phyloP scores from a whole-genome alignment of 2,113 vertebrate species.

The Dicerorhinus sumatrensis region DNA sequence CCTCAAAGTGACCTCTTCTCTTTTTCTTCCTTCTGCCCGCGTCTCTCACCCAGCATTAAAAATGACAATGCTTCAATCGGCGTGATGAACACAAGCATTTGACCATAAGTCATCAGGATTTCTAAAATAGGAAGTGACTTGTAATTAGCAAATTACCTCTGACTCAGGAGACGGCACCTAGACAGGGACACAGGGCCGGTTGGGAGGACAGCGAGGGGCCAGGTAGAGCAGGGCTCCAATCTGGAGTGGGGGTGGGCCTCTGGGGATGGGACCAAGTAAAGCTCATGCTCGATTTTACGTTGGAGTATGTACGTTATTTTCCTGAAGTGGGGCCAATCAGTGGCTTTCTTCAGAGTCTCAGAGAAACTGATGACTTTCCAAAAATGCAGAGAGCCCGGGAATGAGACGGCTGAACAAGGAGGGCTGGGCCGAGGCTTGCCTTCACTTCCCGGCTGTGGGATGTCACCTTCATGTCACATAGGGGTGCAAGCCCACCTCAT shows the following conservation, averaged over 20 bases:
- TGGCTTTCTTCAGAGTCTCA: not conserved
- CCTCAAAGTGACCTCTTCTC: not conserved
- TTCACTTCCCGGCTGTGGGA: not conserved
- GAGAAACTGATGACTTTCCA: conserved; percentile 29
- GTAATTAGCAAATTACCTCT: conserved; percentile 61
- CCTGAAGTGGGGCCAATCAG: not conserved
- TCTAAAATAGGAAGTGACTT: conserved; percentile 70
- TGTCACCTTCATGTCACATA: not conserved
- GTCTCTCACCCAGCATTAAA: not conserved
- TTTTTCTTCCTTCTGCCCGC: not conserved
- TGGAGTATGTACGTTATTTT: not conserved
- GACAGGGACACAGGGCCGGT: not conserved
- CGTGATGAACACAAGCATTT: conserved; percentile 63
- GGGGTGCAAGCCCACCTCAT: not conserved
- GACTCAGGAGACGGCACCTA: conserved; percentile 57
- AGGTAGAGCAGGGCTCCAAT: not conserved
- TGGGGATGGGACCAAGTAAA: not conserved
- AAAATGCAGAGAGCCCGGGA: not conserved
- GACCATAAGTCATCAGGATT: conserved; percentile 71
- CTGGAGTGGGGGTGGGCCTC: not conserved
- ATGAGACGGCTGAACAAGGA: not conserved
- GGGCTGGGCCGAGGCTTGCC: not conserved
- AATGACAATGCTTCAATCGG: conserved; percentile 11
- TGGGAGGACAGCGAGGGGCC: not conserved
- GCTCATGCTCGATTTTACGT: not conserved